Base-by-base conservation (phyloP, 2,797 vertebrate genomes). In the Sternotherus odoratus region DNA sequence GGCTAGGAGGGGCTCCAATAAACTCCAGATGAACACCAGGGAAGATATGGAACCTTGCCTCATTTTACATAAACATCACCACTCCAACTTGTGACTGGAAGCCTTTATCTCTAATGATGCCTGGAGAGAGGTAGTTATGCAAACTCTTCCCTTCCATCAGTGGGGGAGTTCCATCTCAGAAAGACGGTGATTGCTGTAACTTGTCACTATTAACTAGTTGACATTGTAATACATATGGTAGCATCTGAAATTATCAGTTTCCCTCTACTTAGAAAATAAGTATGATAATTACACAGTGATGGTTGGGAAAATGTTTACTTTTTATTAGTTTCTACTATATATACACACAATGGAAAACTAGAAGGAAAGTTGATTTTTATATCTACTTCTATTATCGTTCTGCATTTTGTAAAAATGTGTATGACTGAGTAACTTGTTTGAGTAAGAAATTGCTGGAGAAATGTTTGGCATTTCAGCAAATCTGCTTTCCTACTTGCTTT, bases 391-490 rank as follows among this genome's bases (percentile, higher is more conserved):
- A 57, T 30, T 30, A 60, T 60, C 12, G 15, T 16, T 57, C 26
- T 28, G 12, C 28, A 33, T 60, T 30, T 33, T 60, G 28, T 33
- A 30, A 60, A 60, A 60, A 15, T 33, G 30, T 1, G 2, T 60
- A 28, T 60, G 57, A 57, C 28, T 57, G 28, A 90, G 83, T 63
- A 90, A 85, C 50, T 13, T 57, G 83, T 53, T 0, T 30, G 88
- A 36, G 92, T 33, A 36, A 69, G 53, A 6, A 46, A 63, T 88
- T 93, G 85, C 56, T 91, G 79, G 13, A 95, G 43, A 36, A 95
- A 86, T 56, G 46, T 92, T 93, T 96, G 75, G 21, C 94, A 96
- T 80, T 57, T 16, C 26, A 86, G 88, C 53, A 93, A 87, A 39
- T 90, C 51, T 94, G 85, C 90, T 90, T 77, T 12, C 80, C 93